Percentiles rank a stretch among this genome's conserved stretches.
These are phyloP conservation scores for Drosophila insularis DNA, from an alignment of 1,140 invertebrate genomes.

Conservation along the genomic window DNA sequence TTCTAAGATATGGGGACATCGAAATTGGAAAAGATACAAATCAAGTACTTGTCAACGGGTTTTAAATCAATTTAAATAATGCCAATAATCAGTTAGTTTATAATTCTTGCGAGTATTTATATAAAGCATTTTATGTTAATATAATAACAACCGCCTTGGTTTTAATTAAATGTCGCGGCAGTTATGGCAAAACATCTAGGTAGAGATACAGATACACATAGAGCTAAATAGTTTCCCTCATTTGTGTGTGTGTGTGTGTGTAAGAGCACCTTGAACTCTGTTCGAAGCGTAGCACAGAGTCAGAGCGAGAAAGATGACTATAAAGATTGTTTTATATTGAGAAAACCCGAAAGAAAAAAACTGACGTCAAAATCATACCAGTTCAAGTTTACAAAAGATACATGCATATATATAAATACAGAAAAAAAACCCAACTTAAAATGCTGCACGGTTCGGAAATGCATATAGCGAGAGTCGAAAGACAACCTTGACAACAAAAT, in stretches of 20 bases:
- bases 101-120: slow-evolving; percentile 28
- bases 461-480: slow-evolving; percentile 46
- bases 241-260: not conserved
- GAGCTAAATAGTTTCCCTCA: slow-evolving; percentile 11
- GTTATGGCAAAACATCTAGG: slow-evolving; percentile 18
- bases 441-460: slow-evolving; percentile 60
- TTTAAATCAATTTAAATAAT: slow-evolving; percentile 44
- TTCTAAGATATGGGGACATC: too few relatives aligned
- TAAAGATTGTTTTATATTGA: slow-evolving; percentile 32
- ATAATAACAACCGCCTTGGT: slow-evolving; percentile 41
- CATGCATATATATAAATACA: slow-evolving; percentile 19
- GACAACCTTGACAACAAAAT: slow-evolving; percentile 73
- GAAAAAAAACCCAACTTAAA: slow-evolving; percentile 14
- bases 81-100: slow-evolving; percentile 38
- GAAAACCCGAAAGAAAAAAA: slow-evolving; percentile 41
- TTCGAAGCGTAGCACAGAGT: slow-evolving; percentile 41
- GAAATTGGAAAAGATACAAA: too few relatives aligned
- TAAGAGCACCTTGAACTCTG: slow-evolving; percentile 62
- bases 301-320: slow-evolving; percentile 26
- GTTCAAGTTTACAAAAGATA: slow-evolving; percentile 68
- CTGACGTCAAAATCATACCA: slow-evolving; percentile 58
- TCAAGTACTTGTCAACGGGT: slow-evolving; percentile 15
- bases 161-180: slow-evolving; percentile 46
- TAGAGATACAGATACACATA: slow-evolving; percentile 25
- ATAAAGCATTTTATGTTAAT: slow-evolving; percentile 24